These are phyloP conservation scores for Mnemiopsis leidyi DNA, from an alignment of 37 sponge, comb jelly and placozoan species.

Conservation along the genomic window DNA sequence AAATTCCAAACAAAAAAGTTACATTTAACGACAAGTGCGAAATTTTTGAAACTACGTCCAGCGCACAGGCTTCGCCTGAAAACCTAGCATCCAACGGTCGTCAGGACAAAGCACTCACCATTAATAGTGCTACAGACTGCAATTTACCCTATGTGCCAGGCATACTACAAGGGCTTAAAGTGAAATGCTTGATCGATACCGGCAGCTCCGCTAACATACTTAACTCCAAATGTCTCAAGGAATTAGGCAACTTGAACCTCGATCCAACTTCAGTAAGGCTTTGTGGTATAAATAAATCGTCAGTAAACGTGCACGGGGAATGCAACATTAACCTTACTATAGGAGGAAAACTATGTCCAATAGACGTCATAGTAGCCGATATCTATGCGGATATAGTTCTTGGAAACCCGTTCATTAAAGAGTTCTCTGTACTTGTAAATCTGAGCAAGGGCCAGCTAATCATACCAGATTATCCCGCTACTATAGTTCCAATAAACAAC, in stretches of 20 bases:
- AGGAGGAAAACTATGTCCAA: background rate
- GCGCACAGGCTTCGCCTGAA: background rate
- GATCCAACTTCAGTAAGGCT: background rate
- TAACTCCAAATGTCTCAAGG: background rate
- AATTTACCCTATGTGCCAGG: background rate
- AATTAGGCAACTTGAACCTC: background rate
- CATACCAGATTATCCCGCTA: background rate
- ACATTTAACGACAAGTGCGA: background rate
- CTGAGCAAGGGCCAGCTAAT: background rate
- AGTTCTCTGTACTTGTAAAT: background rate
- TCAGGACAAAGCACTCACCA: background rate
- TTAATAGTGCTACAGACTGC: slow-evolving; percentile 23
- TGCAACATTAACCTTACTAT: background rate
- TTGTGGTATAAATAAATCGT: slow-evolving; percentile 24
- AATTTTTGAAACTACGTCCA: background rate
- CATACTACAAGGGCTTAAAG: background rate
- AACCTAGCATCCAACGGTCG: background rate
- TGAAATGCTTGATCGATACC: background rate
- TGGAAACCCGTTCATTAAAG: slow-evolving; percentile 17
- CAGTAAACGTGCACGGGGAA: background rate
- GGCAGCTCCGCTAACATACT: slow-evolving; percentile 13
- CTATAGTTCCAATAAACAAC: background rate
- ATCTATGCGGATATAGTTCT: background rate
- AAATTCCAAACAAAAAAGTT: background rate
- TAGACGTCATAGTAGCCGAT: slow-evolving; percentile 25